Base-by-base conservation (phyloP, 1,140 invertebrate species). In the Battus philenor region DNA sequence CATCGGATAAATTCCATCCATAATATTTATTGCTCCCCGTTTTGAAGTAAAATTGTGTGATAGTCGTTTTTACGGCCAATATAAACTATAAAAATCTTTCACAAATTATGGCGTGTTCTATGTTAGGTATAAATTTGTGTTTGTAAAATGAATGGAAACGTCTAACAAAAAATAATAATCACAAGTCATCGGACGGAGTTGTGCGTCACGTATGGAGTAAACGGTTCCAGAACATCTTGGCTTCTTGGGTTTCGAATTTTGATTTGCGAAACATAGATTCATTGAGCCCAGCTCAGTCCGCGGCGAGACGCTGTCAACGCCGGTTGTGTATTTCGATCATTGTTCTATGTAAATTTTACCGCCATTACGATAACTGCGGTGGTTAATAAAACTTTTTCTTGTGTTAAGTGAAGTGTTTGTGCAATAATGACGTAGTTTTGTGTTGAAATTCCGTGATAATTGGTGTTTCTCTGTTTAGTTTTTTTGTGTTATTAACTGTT, bases 231-330 rank as follows among this genome's bases (percentile, higher is more conserved):
- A 27, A 41, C 24, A 13, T 27, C 38, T 41, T 41, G 38, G 12
- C 24, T 26, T 11, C 24, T 41, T 4, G 38, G 24, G 29, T 27
- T 10, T 13, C 38, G 38, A 13, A 41, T 27, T 10, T 13, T 24
- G 38, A 41, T 27, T 15, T 13, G 38, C 24, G 11, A 29, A 16
- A 38, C 34, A 9, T 16, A 13, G 4, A 7, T 17, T 18, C 32
- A 50, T 54, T 50, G 34, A 46, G 34, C 44, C 6, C 12, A 39
- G 24, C 17, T 15, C 60, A 71, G 73, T 77, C 51, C 52, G 68
- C 70, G 66, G 60, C 62, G 58, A 61, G 57, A 50, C 56, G 67
- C 59, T 53, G 53, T 51, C 10, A 18, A 36, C 33, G 32, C 47
- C 48, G 47, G 54, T 39, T 6, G 52, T 59, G 44, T 56, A n/a